Conservation (phyloP, 2,797 vertebrate species). For the Spea hammondii region DNA sequence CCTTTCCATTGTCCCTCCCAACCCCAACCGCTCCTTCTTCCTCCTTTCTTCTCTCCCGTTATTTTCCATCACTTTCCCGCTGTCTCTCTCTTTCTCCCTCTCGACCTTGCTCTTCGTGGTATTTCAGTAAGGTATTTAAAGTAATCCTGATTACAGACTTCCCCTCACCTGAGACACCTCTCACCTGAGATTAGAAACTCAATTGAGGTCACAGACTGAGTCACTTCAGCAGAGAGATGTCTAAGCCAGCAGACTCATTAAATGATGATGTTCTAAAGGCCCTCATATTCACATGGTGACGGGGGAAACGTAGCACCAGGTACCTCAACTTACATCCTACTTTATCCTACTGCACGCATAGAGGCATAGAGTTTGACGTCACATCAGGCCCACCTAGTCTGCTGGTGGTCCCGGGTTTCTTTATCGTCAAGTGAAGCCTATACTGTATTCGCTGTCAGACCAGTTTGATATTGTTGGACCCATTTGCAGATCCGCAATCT, state of each 20-base stretch:
- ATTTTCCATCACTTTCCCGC: not conserved
- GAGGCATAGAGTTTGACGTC: no score
- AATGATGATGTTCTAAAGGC: no score
- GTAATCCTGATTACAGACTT: conserved; percentile 44
- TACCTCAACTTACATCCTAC: no score
- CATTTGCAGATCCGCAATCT: no score
- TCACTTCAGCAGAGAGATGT: not conserved
- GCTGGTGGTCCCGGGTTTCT: no score
- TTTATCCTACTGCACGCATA: no score
- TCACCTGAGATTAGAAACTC: conserved; percentile 43
- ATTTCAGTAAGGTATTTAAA: conserved; percentile 43
- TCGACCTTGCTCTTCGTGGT: conserved; percentile 23
- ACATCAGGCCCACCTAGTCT: no score
- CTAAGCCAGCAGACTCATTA: not conserved
- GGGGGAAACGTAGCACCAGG: no score
- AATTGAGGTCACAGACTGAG: conserved; percentile 18
- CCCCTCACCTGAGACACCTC: conserved; percentile 28
- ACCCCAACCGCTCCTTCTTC: not conserved
- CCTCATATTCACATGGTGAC: no score
- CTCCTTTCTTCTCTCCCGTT: not conserved
- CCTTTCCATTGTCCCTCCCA: not conserved
- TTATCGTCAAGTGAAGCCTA: no score
- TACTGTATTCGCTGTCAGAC: no score
- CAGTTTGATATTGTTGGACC: no score
- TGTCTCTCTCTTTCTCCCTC: not conserved